Evolutionary conservation across 2,797 vertebrate genomes (phyloP), one percentile per base, ranked within the genome.

Genomic region (Pseudochirops cupreus): DNA sequence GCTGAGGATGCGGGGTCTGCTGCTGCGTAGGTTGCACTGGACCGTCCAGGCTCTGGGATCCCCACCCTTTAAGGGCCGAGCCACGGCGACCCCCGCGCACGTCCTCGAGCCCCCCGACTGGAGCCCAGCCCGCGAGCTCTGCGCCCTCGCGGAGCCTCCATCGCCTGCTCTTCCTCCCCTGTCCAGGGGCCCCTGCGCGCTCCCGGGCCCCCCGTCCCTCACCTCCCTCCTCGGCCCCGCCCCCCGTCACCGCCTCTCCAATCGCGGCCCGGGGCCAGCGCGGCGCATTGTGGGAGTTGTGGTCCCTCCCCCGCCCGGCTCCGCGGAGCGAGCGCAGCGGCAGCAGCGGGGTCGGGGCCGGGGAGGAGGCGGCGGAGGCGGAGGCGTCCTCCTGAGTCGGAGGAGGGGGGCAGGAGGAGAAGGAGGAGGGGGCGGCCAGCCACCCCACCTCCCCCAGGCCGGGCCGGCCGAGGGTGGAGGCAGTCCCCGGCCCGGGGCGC

Each of bases 201-300:
- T 11, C 39, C 18, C 55, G 57, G 39, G 26, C 18, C 91, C 7
- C 39, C 31, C 12, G 31, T 12, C 12, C 31, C 62, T 67, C 62
- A n/a, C 62, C 62, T 67, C 54, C 53, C 2, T 28, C 90, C 31
- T 26, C 59, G 29, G 53, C 53, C 91, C 91, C 90, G 89, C 93
- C 89, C 57, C 92, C 94, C 91, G 74, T 87, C 92, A 91, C 92
- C 94, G 90, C 92, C 62, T 55, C 94, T 93, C 54, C 87, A 50
- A 29, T 55, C 39, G 90, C 52, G 3, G 13, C 0, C 4, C 18
- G 0, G 56, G n/a, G n/a, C 82, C 4, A 33, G 96, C 97, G 98
- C 96, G 91, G 89, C 89, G 98, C 91, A 96, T 98, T 97, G 97
- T 97, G 98, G 98, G 97, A 97, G 74, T 96, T 98, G 98, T 98